phyloP scores from a whole-genome alignment of 2,113 vertebrate genomes.

The Electrona antarctica region DNA sequence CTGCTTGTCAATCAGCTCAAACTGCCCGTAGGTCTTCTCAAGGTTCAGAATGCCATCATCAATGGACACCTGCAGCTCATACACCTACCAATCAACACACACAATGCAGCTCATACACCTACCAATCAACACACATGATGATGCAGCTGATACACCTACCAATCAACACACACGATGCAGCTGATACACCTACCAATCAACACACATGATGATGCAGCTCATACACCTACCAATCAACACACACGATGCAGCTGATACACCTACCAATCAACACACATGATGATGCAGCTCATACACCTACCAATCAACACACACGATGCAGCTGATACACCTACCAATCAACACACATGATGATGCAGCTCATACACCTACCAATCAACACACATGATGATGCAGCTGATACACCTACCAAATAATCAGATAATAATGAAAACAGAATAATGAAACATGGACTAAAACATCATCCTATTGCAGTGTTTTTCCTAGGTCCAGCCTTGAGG shows the following conservation, averaged over 20 bases:
- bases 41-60: conserved; percentile 73
- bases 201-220: neutral
- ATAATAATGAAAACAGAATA: too few species aligned
- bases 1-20: conserved; percentile 82
- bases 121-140: neutral
- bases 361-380: too few species aligned
- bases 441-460: too few species aligned
- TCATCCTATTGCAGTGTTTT: too few species aligned
- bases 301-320: conserved; percentile 13
- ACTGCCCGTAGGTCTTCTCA: conserved; percentile 82
- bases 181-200: too few species aligned
- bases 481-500: too few species aligned
- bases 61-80: conserved; percentile 80
- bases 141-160: too few species aligned
- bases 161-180: too few species aligned
- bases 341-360: neutral
- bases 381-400: too few species aligned
- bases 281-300: conserved; percentile 83
- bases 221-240: too few species aligned
- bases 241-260: too few species aligned
- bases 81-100: conserved; percentile 70
- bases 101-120: neutral
- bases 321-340: neutral
- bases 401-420: too few species aligned
- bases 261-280: conserved; percentile 15